These are phyloP conservation scores for Tipula confusa DNA, from an alignment of 2,888 invertebrate species.

Conservation along the genomic window DNA sequence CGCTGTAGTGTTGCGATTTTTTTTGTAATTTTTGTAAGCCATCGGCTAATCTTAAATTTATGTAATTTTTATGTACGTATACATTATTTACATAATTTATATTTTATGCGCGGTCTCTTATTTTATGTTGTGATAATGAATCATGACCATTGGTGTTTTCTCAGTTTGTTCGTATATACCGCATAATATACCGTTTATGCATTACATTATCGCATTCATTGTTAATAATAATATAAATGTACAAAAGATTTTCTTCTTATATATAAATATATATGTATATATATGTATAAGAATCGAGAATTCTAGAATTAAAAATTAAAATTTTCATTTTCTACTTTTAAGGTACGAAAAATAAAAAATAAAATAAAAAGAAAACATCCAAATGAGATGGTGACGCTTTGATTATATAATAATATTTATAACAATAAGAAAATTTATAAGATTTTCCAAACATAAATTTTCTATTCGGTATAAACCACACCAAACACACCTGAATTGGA, in stretches of 20 bases:
- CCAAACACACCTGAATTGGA: neutral
- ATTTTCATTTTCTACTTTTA: neutral
- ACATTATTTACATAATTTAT: neutral
- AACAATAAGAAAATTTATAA: neutral
- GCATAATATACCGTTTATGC: no score
- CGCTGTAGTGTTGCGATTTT: neutral
- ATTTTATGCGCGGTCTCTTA: neutral
- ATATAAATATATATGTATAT: neutral
- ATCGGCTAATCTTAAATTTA: conserved; percentile 12
- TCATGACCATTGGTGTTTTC: neutral
- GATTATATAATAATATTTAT: neutral
- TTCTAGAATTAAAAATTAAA: neutral
- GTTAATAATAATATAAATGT: neutral
- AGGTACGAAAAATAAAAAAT: no score
- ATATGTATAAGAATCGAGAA: neutral
- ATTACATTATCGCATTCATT: no score
- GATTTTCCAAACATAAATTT: neutral
- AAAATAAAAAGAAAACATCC: neutral
- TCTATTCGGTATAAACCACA: neutral
- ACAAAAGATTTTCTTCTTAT: neutral
- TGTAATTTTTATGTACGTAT: neutral
- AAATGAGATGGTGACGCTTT: neutral
- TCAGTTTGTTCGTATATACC: neutral
- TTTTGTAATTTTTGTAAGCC: neutral
- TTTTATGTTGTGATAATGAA: neutral